Percentiles rank a stretch among this genome's conserved stretches.
Evolutionary conservation across 2,113 vertebrate genomes (phyloP).

Genomic region (Ariopsis seemanni): DNA sequence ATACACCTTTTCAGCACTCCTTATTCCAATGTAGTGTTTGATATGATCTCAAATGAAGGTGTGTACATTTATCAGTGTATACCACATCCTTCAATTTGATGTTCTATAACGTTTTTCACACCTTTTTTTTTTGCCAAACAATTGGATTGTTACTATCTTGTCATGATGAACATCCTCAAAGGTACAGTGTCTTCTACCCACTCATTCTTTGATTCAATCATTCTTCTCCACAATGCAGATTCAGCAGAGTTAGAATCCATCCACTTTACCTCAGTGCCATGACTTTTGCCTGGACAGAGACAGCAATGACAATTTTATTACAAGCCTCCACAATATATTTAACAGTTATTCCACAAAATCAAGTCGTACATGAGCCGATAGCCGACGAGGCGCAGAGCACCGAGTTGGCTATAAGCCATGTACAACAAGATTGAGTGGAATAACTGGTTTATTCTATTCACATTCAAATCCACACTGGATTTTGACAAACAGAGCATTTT

Average conservation of each 20-base stretch:
- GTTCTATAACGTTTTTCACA: background rate
- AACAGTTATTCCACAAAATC: no score
- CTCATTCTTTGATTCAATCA: slow-evolving; percentile 80
- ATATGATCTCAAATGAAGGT: background rate
- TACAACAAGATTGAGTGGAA: no score
- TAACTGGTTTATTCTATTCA: no score
- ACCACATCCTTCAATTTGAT: background rate
- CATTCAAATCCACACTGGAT: no score
- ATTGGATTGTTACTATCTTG: slow-evolving; percentile 70
- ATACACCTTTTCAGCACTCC: background rate
- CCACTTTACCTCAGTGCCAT: slow-evolving; percentile 84
- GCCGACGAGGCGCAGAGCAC: no score
- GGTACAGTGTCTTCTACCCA: slow-evolving; percentile 88
- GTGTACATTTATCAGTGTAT: background rate
- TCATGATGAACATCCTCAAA: slow-evolving; percentile 84
- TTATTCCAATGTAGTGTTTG: slow-evolving; percentile 10
- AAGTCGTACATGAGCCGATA: no score
- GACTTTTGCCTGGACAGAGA: slow-evolving; percentile 82
- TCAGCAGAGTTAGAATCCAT: slow-evolving; percentile 90
- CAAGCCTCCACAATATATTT: background rate
- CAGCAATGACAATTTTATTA: slow-evolving; percentile 1
- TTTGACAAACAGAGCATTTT: no score
- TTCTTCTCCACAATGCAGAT: slow-evolving; percentile 83
- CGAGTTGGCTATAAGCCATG: no score
- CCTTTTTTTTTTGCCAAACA: background rate